A percentile compares a stretch with the other conserved stretches of the same genome.
These are phyloP conservation scores for Eulithis prunata DNA, from an alignment of 2,888 invertebrate genomes.

Conservation along the genomic window DNA sequence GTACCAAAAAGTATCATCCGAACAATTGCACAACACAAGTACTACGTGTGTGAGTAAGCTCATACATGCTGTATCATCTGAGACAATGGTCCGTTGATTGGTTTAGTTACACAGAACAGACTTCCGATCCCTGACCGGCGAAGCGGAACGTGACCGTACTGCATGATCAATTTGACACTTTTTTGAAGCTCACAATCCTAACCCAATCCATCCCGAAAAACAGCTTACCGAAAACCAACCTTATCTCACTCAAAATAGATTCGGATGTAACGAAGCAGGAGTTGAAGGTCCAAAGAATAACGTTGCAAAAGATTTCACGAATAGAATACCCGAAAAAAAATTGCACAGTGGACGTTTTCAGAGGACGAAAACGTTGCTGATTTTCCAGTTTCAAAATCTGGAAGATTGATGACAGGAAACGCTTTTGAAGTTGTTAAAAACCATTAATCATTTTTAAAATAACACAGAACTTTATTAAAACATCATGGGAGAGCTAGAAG, in stretches of 20 bases:
- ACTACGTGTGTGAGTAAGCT: constrained; percentile 47
- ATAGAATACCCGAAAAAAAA: constrained; percentile 41
- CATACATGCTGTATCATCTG: constrained; percentile 60
- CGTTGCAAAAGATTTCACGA: constrained; percentile 27
- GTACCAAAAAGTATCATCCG: constrained; percentile 5
- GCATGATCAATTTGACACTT: constrained; percentile 65
- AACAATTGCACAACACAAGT: constrained; percentile 24
- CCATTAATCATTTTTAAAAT: constrained; percentile 66
- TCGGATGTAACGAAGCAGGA: background rate
- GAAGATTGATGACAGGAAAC: constrained; percentile 35
- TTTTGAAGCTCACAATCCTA: constrained; percentile 52
- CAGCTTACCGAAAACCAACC: constrained; percentile 25
- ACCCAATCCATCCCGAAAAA: constrained; percentile 27
- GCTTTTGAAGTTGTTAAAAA: constrained; percentile 44
- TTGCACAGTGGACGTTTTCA: constrained; percentile 42
- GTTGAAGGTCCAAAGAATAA: background rate
- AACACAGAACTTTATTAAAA: constrained; percentile 55
- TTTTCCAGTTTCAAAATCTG: constrained; percentile 32
- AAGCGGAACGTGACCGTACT: constrained; percentile 68
- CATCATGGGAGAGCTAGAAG: constrained; percentile 41
- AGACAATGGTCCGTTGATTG: constrained; percentile 77
- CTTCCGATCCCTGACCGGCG: constrained; percentile 62
- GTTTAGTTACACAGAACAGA: constrained; percentile 76
- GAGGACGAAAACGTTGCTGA: constrained; percentile 33
- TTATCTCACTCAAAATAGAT: constrained; percentile 17